Base-by-base conservation (phyloP, 2,888 invertebrate genomes). In the Platerodrilus igneus region DNA sequence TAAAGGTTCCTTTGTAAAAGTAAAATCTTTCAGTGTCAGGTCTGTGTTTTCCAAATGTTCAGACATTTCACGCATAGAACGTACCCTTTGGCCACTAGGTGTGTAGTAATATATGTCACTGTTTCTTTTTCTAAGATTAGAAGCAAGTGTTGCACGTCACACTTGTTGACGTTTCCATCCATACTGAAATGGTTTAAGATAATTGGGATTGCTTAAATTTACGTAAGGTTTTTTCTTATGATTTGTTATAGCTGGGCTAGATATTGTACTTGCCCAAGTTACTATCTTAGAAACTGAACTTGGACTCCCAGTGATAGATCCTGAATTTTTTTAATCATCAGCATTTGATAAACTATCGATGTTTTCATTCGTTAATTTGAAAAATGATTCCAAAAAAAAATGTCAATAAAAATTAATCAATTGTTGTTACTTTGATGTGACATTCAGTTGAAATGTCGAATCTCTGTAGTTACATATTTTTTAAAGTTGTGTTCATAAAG, bases 131-230 rank as follows among this genome's bases (percentile, higher is more conserved):
- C 38, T 44, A 3, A 45, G 38, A 31, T 43, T 38, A 28, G 11
- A 66, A 53, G 79, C 79, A 2, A 71, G 63, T 2, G 77, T 75
- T 2, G 79, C 76, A 11, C 86, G 75, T 63, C 76, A 78, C 15
- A 88, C 90, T 22, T 92, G 68, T 67, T 91, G 90, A 23, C 91
- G 74, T 59, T 76, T 80, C 91, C 91, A 86, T 5, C 86, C 86
- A 37, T 66, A 71, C 25, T 75, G 69, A 48, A 81, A 79, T 0
- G 81, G 81, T 56, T 77, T 72, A 43, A 67, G 68, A 64, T 60
- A 75, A 27, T 67, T 62, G 1, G 73, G 73, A 61, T 71, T 71
- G 16, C 64, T 58, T 39, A 70, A 50, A 45, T 74, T 72, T 3
- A 67, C 51, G 0, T 57, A 30, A 4, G 59, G 37, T 55, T 70